Evolutionary conservation across 1,140 invertebrate species (phyloP), one percentile per base, ranked within the genome.

Genomic region (Drosophila burlai): DNA sequence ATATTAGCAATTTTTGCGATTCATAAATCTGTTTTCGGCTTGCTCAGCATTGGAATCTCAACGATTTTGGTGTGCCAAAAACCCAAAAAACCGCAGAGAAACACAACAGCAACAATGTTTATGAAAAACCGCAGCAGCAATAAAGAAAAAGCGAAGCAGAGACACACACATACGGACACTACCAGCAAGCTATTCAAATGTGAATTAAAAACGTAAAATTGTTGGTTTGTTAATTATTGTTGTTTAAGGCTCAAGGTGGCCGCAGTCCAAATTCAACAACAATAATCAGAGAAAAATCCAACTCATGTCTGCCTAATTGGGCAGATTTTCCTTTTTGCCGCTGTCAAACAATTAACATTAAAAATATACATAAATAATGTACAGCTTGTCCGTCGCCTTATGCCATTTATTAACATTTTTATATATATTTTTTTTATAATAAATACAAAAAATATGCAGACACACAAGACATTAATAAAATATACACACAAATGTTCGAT

Each of bases 301-400:
- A 74, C 71, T 72, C 67, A 60, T 73, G 67, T 85, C 52, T 85
- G 72, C 65, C 82, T 69, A 85, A 84, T 84, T 84, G 80, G 82
- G 57, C 64, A 72, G 80, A 82, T 82, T 83, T 79, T 66, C 60
- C 50, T 71, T 78, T 68, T 76, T 64, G 71, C 42, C 43, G 73
- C 47, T 74, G 71, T 72, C 68, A 72, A 73, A 49, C 55, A 73
- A 73, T 73, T 61, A 72, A 72, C 45, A 60, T 72, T 72, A 73
- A 73, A 60, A 67, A 72, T 59, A 69, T 67, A 36, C 34, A 52
- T 21, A 38, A 43, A 31, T 49, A 50, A 60, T 72, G 68, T 52
- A 21, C 42, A 60, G 13, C 29, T 43, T 43, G 61, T 64, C 49
- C 47, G n/a, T 34, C 43, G 9, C 26, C 34, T 29, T 57, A 54